Evolutionary conservation across 2,797 vertebrate genomes (phyloP), one percentile per base, ranked within the genome.

Genomic region (Babyrousa celebensis): DNA sequence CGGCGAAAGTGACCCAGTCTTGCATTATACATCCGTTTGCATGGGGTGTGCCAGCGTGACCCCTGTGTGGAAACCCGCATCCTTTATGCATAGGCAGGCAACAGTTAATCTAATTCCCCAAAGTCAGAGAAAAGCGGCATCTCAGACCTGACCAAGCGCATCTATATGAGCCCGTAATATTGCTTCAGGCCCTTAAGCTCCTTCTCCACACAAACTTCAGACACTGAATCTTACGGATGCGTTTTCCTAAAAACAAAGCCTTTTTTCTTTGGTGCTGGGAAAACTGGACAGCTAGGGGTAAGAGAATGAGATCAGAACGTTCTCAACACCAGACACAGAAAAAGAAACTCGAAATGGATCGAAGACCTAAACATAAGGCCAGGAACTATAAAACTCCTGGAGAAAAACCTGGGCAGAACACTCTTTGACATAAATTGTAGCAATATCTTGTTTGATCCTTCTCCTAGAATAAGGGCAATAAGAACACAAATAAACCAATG

Each of bases 1-100:
- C 97, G 97, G 97, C 98, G 97, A 98, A 99, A 99, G 98, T 98
- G 98, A 98, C 97, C 95, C 98, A 98, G 98, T 98, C 98, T 97
- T 98, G 98, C 98, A 99, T 99, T 99, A 99, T 98, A 98, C 98
- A 98, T 96, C 98, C 98, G 98, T 99, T 99, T 99, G 98, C 98
- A 98, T 97, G 97, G 27, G 72, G 70, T 21, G 90, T 71, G 98
- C 97, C 98, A 98, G 93, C 65, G 74, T n/a, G 48, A 86, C 0
- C 0, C 3, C 11, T 17, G 40, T 75, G 96, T 94, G 90, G 96
- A 85, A 97, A 82, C 95, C 82, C 36, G 65, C 52, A 89, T 90
- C 91, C 96, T 98, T 98, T 98, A 99, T 52, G 95, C 97, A 98
- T 97, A 98, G 91, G 97, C 92, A 96, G 99, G 97, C 98, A 98